Evolutionary conservation across 2,113 vertebrate genomes (phyloP), one percentile per base, ranked within the genome.

Genomic region (Ptychochromis oligacanthus): DNA sequence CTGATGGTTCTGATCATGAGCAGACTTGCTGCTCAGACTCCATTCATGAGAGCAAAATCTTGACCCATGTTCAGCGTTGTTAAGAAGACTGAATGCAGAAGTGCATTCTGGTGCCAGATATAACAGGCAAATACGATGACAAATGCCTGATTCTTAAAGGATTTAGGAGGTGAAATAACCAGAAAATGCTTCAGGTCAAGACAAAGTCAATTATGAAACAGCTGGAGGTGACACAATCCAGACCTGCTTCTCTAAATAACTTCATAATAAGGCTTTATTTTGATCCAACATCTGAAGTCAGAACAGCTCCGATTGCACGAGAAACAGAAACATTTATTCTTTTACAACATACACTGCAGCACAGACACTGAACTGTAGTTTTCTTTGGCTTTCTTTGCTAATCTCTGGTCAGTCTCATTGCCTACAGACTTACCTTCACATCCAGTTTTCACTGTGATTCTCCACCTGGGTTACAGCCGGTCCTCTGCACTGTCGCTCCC

Each of bases 341-440:
- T 62, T 62, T 40, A 67, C 7, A 85, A 12, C 65, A 34, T 5
- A 24, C 28, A 11, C 38, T 34, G 4, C 24, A 75, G 4, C 24
- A 75, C 38, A 40, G 79, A 38, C 77, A 1, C 5, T 8, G 55
- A 14, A 54, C 55, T 12, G 9, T 3, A 20, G 12, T 43, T 75
- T 38, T 60, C 65, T 67, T 18, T 26, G 34, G 31, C 15, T 76
- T 38, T 75, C 20, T 58, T 67, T 60, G 36, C 1, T 60, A 11
- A 18, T 15, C 5, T 65, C 62, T 34, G 46, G 26, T 61, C 65
- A 0, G 59, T 56, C 46, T 40, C 22, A 28, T 17, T 2, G 0
- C 49, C 36, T 24, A 22, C 81, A 4, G 18, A 34, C 79, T 79
- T 87, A 94, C 93, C 93, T 92, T 90, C 81, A 89, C 87, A 80